phyloP scores from a whole-genome alignment of 2,888 invertebrate genomes.

The Dryomyza anilis region DNA sequence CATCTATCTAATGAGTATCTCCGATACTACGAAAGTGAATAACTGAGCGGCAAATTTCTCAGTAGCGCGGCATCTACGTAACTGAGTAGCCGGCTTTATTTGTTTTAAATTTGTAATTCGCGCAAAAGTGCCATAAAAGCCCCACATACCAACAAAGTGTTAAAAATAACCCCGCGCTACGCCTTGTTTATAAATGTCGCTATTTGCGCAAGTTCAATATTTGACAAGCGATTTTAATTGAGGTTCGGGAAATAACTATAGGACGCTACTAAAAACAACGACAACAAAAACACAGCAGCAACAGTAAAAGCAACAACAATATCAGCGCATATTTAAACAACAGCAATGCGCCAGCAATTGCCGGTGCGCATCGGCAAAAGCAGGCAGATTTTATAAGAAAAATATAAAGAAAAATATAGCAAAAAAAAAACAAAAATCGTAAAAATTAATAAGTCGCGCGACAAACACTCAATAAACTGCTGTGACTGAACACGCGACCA shows the following conservation, averaged over 20 bases:
- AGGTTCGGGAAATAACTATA: not conserved
- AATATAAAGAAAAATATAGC: no score
- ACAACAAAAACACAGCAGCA: not conserved
- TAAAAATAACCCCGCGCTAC: not conserved
- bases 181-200: not conserved
- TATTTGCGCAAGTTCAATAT: slow-evolving; percentile 1
- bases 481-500: not conserved
- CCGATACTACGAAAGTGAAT: no score
- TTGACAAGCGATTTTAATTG: not conserved
- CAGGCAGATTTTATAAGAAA: no score
- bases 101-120: no score
- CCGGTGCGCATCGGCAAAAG: no score
- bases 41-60: no score
- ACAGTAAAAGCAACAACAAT: not conserved
- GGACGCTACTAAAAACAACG: not conserved
- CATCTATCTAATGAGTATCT: no score
- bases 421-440: not conserved
- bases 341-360: not conserved
- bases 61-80: no score
- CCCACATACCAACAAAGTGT: not conserved
- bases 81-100: no score
- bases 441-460: no score
- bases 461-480: not conserved
- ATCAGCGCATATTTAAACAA: not conserved
- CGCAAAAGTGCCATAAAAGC: no score